Evolutionary conservation across 2,888 invertebrate species (phyloP).

Genomic region (Euplexia lucipara): DNA sequence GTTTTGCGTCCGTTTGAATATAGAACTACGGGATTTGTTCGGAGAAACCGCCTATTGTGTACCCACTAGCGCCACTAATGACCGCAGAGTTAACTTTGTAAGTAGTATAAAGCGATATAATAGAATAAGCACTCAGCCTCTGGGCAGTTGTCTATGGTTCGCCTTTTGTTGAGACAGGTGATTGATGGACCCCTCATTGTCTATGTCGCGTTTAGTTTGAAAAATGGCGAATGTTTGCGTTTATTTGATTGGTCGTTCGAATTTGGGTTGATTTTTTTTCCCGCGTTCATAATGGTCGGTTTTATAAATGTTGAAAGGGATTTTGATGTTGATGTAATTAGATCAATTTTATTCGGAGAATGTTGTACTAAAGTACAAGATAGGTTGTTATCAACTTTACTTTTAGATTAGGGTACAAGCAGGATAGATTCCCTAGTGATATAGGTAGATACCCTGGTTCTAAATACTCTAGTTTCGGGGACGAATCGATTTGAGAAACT

Average conservation of each 20-base stretch:
- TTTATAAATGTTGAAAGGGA: conserved; percentile 32
- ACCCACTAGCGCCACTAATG: conserved; percentile 50
- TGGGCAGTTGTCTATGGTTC: conserved; percentile 82
- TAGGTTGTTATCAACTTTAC: too few species aligned
- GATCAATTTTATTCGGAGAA: conserved; percentile 26
- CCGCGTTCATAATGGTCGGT: conserved; percentile 59
- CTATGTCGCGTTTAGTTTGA: conserved; percentile 85
- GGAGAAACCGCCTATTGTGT: conserved; percentile 17
- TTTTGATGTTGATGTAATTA: conserved; percentile 50
- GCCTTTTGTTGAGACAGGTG: conserved; percentile 83
- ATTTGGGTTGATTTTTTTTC: conserved; percentile 71
- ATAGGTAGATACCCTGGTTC: too few species aligned
- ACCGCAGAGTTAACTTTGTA: conserved; percentile 69
- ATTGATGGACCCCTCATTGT: conserved; percentile 85
- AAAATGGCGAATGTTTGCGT: conserved; percentile 85
- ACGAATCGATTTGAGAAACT: too few species aligned
- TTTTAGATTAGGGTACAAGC: too few species aligned
- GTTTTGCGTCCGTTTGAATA: conserved; percentile 62
- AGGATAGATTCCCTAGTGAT: too few species aligned
- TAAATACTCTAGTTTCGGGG: too few species aligned
- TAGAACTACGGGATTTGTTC: conserved; percentile 53
- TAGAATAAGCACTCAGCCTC: conserved; percentile 79
- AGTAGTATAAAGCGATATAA: conserved; percentile 70
- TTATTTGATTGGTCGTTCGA: conserved; percentile 79
- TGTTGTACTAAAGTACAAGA: background rate